Percentiles rank a stretch among this genome's conserved stretches.
Evolutionary conservation across 2,113 vertebrate genomes (phyloP).

Genomic region (Kryptolebias marmoratus): DNA sequence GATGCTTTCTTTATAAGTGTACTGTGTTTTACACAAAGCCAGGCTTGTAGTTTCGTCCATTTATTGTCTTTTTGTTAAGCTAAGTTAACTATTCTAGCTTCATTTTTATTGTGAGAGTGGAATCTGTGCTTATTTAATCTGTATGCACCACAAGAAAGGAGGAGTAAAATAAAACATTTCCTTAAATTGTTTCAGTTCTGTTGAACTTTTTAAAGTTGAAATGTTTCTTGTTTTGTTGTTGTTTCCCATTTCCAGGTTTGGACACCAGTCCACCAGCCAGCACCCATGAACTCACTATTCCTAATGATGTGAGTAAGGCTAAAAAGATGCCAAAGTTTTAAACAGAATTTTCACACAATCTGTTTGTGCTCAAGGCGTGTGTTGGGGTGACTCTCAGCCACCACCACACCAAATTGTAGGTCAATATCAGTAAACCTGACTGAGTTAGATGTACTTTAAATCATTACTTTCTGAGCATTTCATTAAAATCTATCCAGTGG

Average conservation of each 20-base stretch:
- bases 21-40: too few relatives aligned
- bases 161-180: too few relatives aligned
- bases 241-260: constrained; percentile 85
- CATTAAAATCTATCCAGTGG: too few relatives aligned
- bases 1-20: too few relatives aligned
- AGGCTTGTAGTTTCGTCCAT: neutral
- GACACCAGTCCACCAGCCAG: constrained; percentile 95
- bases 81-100: neutral
- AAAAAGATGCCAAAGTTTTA: too few relatives aligned
- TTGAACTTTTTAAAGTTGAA: neutral
- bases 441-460: neutral
- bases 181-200: too few relatives aligned
- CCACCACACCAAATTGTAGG: too few relatives aligned
- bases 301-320: constrained; percentile 94
- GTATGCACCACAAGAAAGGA: too few relatives aligned
- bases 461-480: too few relatives aligned
- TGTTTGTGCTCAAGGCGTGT: too few relatives aligned
- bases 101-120: neutral
- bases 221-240: constrained; percentile 45
- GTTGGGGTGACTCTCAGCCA: too few relatives aligned
- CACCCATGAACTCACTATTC: constrained; percentile 99
- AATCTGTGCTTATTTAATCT: neutral
- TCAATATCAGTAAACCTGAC: neutral
- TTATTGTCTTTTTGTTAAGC: constrained; percentile 17
- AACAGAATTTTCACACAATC: too few relatives aligned